Base-by-base conservation (phyloP, 2,888 invertebrate genomes). In the Melanostoma scalare region DNA sequence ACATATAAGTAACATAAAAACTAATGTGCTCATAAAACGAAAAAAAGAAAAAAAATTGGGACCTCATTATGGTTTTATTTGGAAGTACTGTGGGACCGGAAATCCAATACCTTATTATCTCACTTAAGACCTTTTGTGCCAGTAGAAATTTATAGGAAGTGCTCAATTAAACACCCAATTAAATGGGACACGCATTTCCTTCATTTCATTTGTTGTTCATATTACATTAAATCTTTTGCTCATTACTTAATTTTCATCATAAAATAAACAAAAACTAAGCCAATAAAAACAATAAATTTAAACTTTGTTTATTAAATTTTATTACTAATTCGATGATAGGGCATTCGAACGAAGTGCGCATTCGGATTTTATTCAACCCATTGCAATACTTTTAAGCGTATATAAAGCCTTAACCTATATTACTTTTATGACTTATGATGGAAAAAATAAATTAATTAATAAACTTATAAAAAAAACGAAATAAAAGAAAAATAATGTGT, bases 121-220 rank as follows among this genome's bases (percentile, higher is more conserved):
- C 33, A 44, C 40, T 74, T 44, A 52, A 50, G n/a, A 53, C n/a
- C 30, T 33, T 68, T 61, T 63, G 20, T 56, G 56, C 20, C 44
- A 38, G 33, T 40, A 58, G 46, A 44, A 68, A 42, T 56, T 6
- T 36, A 30, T 20, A 38, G 61, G 52, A 69, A 77, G 20, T 74
- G 73, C 58, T 63, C 30, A 40, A 65, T 33, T 48, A 53, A 77
- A 69, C 48, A 63, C 73, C 69, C 73, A 78, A 69, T 60, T 65
- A 58, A 72, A 73, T 65, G 73, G 77, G 82, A 73, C 20, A 20
- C n/a, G 58, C 63, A 73, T 74, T 82, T 77, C 68, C 68, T 56
- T 9, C 20, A 20, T 69, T 52, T 58, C 5, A 48, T 50, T 10
- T 60, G 8, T 73, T 68, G n/a, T 60, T 61, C 20, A 44, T 44